Conservation (phyloP, 2,113 vertebrate species). For the Stercorarius parasiticus region DNA sequence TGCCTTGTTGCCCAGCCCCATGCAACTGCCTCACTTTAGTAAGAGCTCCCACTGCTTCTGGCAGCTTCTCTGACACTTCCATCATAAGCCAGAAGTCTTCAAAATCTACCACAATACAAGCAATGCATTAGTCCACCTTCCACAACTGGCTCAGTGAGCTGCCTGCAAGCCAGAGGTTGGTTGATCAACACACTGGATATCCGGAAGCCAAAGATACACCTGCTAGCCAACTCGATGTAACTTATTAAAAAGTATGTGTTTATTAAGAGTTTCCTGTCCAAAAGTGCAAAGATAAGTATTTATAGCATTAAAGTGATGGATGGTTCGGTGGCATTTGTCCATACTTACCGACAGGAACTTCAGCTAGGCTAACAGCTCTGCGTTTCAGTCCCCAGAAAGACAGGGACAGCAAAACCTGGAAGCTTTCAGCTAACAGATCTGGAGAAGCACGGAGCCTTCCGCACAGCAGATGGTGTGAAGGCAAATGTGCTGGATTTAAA, state of each 20-base stretch:
- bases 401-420: neutral
- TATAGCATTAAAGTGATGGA: neutral
- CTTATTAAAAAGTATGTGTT: neutral
- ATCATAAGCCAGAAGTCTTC: neutral
- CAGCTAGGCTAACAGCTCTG: neutral
- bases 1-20: neutral
- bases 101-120: neutral
- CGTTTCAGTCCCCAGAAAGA: neutral
- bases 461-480: accelerated
- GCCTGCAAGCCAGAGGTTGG: neutral
- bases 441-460: neutral
- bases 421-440: neutral
- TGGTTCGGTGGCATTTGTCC: neutral
- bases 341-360: neutral
- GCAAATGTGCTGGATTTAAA: neutral
- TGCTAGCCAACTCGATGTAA: neutral
- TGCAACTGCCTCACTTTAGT: neutral
- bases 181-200: neutral
- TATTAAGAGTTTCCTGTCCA: neutral
- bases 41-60: neutral
- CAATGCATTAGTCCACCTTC: neutral
- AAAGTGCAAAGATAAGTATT: neutral
- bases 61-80: neutral
- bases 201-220: neutral
- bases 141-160: neutral